Percentiles rank a stretch among this genome's conserved stretches.
These are phyloP conservation scores for Tiphia femorata DNA, from an alignment of 2,888 invertebrate genomes.

Conservation along the genomic window DNA sequence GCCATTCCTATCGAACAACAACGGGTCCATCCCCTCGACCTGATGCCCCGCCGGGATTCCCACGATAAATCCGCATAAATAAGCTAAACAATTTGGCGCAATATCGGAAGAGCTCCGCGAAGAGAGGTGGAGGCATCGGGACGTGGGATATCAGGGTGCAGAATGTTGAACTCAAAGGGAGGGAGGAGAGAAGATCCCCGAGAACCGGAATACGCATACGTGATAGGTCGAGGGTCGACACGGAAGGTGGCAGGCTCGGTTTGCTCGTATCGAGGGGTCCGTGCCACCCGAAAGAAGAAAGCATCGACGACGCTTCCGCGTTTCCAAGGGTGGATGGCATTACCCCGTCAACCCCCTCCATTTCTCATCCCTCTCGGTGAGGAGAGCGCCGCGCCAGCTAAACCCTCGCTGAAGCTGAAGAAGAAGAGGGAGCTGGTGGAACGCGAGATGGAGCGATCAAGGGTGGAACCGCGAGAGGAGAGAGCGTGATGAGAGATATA, in stretches of 20 bases:
- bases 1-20: too few species aligned
- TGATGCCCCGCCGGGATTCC: slow-evolving; percentile 22
- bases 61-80: slow-evolving; percentile 51
- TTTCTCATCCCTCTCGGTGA: not conserved
- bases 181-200: too few species aligned
- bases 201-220: too few species aligned
- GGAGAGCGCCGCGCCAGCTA: not conserved
- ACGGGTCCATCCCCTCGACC: too few species aligned
- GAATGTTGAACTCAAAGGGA: slow-evolving; percentile 21
- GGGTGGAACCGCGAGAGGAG: slow-evolving; percentile 4
- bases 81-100: slow-evolving; percentile 59
- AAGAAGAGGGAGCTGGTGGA: slow-evolving; percentile 17
- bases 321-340: slow-evolving; percentile 17
- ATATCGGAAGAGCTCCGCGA: slow-evolving; percentile 41
- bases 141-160: too few species aligned
- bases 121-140: slow-evolving; percentile 29
- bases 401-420: slow-evolving; percentile 8
- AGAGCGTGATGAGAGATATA: not conserved
- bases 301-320: slow-evolving; percentile 24
- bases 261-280: slow-evolving; percentile 23
- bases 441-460: slow-evolving; percentile 6
- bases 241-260: slow-evolving; percentile 32
- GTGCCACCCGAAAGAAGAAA: slow-evolving; percentile 35
- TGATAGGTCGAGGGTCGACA: slow-evolving; percentile 43
- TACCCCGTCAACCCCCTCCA: too few species aligned